Evolutionary conservation across 2,888 invertebrate genomes (phyloP).

Genomic region (Eupeodes latifasciatus): DNA sequence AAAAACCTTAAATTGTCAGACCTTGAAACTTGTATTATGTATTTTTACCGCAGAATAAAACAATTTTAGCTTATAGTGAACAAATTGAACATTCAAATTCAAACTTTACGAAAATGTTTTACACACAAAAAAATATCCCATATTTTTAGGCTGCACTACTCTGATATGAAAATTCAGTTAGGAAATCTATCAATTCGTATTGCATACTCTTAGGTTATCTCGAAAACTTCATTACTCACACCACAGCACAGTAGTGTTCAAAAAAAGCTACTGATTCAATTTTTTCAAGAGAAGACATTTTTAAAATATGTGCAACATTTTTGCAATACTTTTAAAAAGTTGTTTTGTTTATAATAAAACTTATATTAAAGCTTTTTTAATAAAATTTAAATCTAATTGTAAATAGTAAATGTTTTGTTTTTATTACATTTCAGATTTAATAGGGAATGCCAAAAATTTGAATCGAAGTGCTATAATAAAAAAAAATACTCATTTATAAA

Average conservation of each 20-base stretch:
- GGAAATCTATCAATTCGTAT: neutral
- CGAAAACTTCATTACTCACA: too few relatives aligned
- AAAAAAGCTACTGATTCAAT: neutral
- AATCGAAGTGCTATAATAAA: constrained; percentile 78
- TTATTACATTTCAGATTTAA: constrained; percentile 77
- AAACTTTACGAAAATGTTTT: neutral
- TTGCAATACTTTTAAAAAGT: too few relatives aligned
- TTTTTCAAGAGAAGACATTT: too few relatives aligned
- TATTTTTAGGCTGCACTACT: neutral
- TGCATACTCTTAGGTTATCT: constrained; percentile 5
- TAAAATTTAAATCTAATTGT: too few relatives aligned
- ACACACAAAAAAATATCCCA: neutral
- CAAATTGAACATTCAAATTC: too few relatives aligned
- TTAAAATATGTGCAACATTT: too few relatives aligned
- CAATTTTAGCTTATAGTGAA: too few relatives aligned
- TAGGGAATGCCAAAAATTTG: constrained; percentile 77
- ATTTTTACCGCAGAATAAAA: too few relatives aligned
- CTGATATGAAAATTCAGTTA: neutral
- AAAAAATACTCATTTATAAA: constrained; percentile 21
- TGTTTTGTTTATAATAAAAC: too few relatives aligned
- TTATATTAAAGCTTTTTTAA: too few relatives aligned
- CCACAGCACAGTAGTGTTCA: neutral
- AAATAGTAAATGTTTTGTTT: constrained; percentile 7
- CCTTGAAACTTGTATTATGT: too few relatives aligned
- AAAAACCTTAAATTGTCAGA: too few relatives aligned